Evolutionary conservation across 2,888 invertebrate species (phyloP), one percentile per base, ranked within the genome.

Genomic region (Acronicta leporina): DNA sequence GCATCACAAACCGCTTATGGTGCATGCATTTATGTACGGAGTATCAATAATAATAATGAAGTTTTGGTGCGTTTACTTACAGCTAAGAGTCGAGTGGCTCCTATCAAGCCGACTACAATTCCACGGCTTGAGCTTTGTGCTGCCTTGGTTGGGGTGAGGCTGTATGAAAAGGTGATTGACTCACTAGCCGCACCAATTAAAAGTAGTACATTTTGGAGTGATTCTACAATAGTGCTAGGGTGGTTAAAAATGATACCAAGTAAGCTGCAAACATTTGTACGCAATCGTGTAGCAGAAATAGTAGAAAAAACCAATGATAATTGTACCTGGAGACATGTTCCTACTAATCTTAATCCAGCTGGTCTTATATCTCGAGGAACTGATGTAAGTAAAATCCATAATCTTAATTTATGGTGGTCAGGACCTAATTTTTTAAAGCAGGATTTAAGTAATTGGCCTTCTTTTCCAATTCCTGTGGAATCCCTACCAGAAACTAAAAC

Each of bases 361-460:
- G 43, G 25, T 43, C 7, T 43, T 0, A 16, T 43, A 43, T 43
- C 43, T 16, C 43, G 43, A 13, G 43, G 43, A 11, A n/a, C 8
- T 33, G 51, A 43, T 11, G 20, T 20, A 11, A 44, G 5, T 44
- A 11, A 33, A 38, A 35, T 44, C 25, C 20, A 43, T 38, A 10
- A 7, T 45, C 25, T 43, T 15, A 14, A 48, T 14, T 38, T 53
- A 25, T 53, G 53, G 45, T 45, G 53, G 53, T 45, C 25, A 0
- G 53, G 44, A 3, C 53, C 38, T 16, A 45, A 8, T 45, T 38
- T 38, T 20, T 27, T 53, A 42, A 20, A 10, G 6, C 20, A 42
- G 8, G 48, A 47, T 20, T 3, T 5, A 9, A 15, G 16, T 8
- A 1, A 54, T 0, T 54, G 44, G 52, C 52, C 52, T 15, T 13